These are phyloP conservation scores for Siniperca chuatsi DNA, from an alignment of 2,113 vertebrate species.

Conservation along the genomic window DNA sequence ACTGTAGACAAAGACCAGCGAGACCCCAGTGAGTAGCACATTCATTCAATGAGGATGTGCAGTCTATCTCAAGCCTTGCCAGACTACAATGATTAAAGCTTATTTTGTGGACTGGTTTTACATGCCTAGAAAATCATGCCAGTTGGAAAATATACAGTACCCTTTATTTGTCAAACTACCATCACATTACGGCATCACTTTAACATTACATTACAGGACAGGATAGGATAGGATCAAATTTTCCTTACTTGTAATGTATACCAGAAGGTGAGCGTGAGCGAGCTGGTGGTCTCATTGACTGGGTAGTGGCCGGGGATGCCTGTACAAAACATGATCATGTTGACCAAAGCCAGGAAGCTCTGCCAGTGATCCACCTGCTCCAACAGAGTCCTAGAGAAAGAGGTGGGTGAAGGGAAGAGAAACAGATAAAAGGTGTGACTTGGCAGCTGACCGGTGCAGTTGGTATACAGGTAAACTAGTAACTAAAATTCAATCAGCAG, in stretches of 20 bases:
- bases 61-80: background rate
- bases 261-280: conserved; percentile 98
- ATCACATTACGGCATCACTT: background rate
- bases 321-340: conserved; percentile 99
- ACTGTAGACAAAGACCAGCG: background rate
- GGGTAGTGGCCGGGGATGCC: conserved; percentile 98
- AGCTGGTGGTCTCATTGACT: conserved; percentile 98
- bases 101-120: background rate
- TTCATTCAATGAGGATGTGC: background rate
- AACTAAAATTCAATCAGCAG: background rate
- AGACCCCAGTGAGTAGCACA: background rate
- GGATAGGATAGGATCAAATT: background rate
- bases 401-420: background rate
- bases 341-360: conserved; percentile 96
- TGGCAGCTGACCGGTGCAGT: background rate
- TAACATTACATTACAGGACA: no score
- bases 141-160: background rate
- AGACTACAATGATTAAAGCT: background rate
- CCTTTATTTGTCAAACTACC: background rate
- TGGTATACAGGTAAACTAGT: conserved; percentile 9
- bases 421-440: background rate
- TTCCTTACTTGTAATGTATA: conserved; percentile 93
- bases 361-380: conserved; percentile 99
- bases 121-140: background rate
- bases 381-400: conserved; percentile 88